Evolutionary conservation across 2,113 vertebrate species (phyloP), one percentile per base, ranked within the genome.

Genomic region (Triplophysa siluroides): DNA sequence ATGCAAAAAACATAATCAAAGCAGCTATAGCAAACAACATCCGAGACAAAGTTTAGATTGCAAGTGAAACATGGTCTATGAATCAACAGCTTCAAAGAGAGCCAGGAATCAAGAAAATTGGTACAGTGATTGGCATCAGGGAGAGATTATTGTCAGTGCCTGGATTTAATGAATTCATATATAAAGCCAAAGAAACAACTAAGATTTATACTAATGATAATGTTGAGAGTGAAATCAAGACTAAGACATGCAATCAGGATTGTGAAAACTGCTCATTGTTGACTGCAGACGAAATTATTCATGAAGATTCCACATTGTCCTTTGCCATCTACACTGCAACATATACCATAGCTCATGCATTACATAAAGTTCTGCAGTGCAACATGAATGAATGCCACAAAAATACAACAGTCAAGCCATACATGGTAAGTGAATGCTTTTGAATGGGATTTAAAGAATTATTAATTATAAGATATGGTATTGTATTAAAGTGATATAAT

Each of bases 21-120:
- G 84, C 89, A 0, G 93, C 93, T 45, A 76, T 95, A n/a, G 78
- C 85, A 81, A 75, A 81, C 23, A 93, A 95, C 0, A 1, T 96
- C 63, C 93, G 84, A 0, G 86, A 87, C 60, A 95, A 93, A 78
- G 94, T 96, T 54, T 96, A 95, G 96, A 88, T 96, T 0, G 94
- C 92, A 29, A 89, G 91, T 0, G 94, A 96, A 13, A 89, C 84
- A 11, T 95, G 95, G 95, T 88, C 81, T 0, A 64, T 93, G 80
- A 91, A 92, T 72, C 86, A 81, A 0, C n/a, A 21, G 0, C 43
- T 95, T 47, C 86, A 80, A 41, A 75, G 45, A 0, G 2, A 91
- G 47, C 82, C 91, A 0, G 92, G 92, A 74, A 92, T 96, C 26
- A 65, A 19, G 26, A 85, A 11, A 12, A 91, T 92, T 0, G 94